Evolutionary conservation across 1,140 invertebrate genomes (phyloP).

Genomic region (Piezodorus guildinii): DNA sequence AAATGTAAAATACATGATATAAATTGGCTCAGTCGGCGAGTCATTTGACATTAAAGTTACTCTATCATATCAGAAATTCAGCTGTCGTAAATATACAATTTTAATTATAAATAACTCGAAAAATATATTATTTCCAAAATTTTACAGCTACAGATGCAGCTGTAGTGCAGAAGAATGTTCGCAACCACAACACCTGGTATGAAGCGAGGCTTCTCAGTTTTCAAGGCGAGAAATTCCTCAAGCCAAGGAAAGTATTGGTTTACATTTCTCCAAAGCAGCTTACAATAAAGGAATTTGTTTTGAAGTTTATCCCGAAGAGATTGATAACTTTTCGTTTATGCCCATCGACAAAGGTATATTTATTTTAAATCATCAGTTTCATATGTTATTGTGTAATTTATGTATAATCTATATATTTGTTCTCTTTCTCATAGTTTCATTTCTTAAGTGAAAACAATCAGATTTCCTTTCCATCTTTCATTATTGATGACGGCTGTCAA

Average conservation of each 20-base stretch:
- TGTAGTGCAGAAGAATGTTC: conserved; percentile 76
- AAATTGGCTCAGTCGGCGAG: too few species aligned
- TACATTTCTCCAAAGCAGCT: conserved; percentile 80
- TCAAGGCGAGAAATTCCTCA: conserved; percentile 51
- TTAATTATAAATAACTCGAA: too few species aligned
- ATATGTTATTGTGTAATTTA: neutral
- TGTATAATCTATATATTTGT: conserved; percentile 20
- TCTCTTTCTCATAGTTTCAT: conserved; percentile 42
- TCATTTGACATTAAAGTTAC: too few species aligned
- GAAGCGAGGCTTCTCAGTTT: conserved; percentile 67
- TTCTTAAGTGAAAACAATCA: conserved; percentile 39
- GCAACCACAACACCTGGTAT: conserved; percentile 75
- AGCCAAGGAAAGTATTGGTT: conserved; percentile 76
- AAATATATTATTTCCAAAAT: too few species aligned
- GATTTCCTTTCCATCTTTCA: conserved; percentile 44
- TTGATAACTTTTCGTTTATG: conserved; percentile 85
- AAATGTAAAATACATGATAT: too few species aligned
- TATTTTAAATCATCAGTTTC: conserved; percentile 17
- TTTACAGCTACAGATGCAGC: conserved; percentile 61
- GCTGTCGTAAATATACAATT: too few species aligned
- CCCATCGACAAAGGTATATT: conserved; percentile 72
- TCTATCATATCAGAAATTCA: too few species aligned
- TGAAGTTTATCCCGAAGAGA: conserved; percentile 84
- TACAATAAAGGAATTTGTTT: conserved; percentile 81
- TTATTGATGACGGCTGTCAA: conserved; percentile 83